Conservation (phyloP, 2,888 invertebrate species). For the Actias luna region DNA sequence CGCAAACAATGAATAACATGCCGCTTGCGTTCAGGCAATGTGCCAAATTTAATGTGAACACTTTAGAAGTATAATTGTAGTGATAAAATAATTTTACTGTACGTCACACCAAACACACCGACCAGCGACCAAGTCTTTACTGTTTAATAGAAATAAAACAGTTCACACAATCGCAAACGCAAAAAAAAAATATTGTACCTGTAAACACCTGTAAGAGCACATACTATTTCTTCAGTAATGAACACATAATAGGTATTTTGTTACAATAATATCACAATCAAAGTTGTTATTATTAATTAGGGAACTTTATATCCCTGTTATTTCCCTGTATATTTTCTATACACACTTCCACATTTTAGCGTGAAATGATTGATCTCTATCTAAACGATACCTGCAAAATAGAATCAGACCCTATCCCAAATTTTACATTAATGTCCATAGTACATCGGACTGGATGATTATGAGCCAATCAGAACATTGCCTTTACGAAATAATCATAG, state of each 20-base stretch:
- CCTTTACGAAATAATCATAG: too few relatives aligned
- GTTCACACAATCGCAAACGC: background rate
- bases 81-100: constrained; percentile 10
- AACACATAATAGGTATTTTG: too few relatives aligned
- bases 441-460: too few relatives aligned
- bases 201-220: constrained; percentile 2
- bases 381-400: too few relatives aligned
- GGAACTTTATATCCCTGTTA: background rate
- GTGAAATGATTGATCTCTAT: too few relatives aligned
- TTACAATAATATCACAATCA: background rate
- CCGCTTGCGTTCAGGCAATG: constrained; percentile 37
- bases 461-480: too few relatives aligned
- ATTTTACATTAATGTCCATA: too few relatives aligned
- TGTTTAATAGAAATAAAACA: background rate
- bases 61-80: background rate
- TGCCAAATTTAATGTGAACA: constrained; percentile 31
- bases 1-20: constrained; percentile 30
- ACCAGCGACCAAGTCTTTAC: background rate
- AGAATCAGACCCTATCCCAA: too few relatives aligned
- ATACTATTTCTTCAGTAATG: too few relatives aligned
- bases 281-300: background rate
- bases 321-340: too few relatives aligned
- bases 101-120: background rate
- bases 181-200: background rate
- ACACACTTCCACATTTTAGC: too few relatives aligned